Conservation (phyloP, 1,140 invertebrate genomes). For the Melanaphis sacchari region DNA sequence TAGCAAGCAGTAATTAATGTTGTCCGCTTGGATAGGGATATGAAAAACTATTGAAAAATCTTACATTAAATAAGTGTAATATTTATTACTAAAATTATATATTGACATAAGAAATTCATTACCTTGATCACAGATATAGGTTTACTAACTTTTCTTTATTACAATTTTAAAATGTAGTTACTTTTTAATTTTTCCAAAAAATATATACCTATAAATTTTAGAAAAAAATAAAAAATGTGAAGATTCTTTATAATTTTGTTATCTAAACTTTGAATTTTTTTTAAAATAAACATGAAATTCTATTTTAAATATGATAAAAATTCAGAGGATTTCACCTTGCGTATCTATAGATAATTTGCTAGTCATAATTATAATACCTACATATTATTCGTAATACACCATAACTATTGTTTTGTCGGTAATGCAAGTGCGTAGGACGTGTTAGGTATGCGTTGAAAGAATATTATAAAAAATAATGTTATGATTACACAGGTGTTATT, state of each 20-base stretch:
- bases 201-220: too few species aligned
- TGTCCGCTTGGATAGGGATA: neutral
- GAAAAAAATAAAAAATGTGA: too few species aligned
- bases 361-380: neutral
- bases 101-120: neutral
- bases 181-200: neutral
- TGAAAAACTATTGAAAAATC: neutral
- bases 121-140: neutral
- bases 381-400: too few species aligned
- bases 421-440: neutral
- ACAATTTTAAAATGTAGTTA: neutral
- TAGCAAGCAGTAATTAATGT: neutral
- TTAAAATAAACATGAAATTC: neutral
- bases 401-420: neutral
- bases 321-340: neutral
- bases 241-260: neutral
- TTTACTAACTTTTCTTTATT: neutral
- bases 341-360: too few species aligned
- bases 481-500: conserved; percentile 27
- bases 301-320: neutral
- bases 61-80: neutral
- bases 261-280: neutral
- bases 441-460: neutral
- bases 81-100: neutral
- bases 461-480: neutral